A percentile compares a stretch with the other conserved stretches of the same genome.
Conservation (phyloP, 2,797 vertebrate genomes). For the Xiphophorus birchmanni region DNA sequence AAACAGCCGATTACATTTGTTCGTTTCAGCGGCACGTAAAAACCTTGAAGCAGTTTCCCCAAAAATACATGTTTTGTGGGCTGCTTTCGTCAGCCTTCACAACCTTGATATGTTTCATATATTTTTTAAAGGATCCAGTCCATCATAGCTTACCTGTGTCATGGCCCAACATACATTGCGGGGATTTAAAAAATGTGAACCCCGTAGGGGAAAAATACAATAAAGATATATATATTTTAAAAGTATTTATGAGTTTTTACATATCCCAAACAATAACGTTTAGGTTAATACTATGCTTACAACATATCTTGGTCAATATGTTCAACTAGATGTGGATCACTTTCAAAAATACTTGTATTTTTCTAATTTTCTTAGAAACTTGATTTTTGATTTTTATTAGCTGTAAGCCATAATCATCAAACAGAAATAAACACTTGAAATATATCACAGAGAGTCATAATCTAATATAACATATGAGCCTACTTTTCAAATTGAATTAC, state of each 20-base stretch:
- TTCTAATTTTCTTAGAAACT: neutral
- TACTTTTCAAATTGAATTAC: constrained; percentile 1
- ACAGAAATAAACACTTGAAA: neutral
- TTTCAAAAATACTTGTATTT: neutral
- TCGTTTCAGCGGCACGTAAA: too few species aligned
- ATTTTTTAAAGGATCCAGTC: too few species aligned
- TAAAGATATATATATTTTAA: too few species aligned
- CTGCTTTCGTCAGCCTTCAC: too few species aligned
- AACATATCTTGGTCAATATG: neutral
- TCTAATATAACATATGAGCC: neutral
- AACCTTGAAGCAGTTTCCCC: too few species aligned
- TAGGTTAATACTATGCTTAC: neutral
- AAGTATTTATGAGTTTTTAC: neutral
- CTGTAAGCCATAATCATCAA: neutral
- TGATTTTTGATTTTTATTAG: neutral
- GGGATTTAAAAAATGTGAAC: too few species aligned
- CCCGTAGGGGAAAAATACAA: too few species aligned
- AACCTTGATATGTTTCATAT: too few species aligned
- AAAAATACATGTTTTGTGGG: too few species aligned
- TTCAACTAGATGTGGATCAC: neutral
- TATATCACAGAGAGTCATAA: neutral
- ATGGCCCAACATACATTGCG: neutral
- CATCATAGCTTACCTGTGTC: too few species aligned
- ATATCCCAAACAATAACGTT: neutral
- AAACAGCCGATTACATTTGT: too few species aligned